Conservation (phyloP, 2,888 invertebrate genomes). For the Microchrysa polita region DNA sequence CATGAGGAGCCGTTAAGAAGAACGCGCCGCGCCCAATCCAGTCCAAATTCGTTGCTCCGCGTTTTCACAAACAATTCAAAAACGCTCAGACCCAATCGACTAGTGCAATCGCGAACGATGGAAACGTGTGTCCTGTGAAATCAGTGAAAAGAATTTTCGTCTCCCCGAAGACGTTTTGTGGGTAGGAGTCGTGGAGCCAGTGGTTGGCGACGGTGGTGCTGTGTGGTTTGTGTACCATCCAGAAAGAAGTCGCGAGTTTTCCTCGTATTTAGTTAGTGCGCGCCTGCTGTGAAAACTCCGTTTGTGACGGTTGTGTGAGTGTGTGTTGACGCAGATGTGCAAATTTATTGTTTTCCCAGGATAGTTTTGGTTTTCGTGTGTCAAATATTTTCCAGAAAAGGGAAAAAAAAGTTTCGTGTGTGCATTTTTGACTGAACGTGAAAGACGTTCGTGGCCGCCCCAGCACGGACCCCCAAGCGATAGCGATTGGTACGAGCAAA, state of each 20-base stretch:
- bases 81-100: constrained; percentile 23
- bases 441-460: background rate
- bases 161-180: too few species aligned
- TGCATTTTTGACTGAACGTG: background rate
- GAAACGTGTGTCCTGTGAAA: constrained; percentile 1
- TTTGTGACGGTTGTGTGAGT: constrained; percentile 9
- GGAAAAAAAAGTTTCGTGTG: too few species aligned
- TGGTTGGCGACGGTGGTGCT: background rate
- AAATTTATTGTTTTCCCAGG: background rate
- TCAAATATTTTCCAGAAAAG: too few species aligned
- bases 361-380: constrained; percentile 2
- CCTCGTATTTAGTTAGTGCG: constrained; percentile 32
- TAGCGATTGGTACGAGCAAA: background rate
- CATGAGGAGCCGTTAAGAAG: constrained; percentile 17
- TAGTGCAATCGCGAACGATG: constrained; percentile 1
- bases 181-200: background rate
- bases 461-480: background rate
- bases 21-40: constrained; percentile 41
- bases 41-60: constrained; percentile 30
- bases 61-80: constrained; percentile 31
- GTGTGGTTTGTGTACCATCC: constrained; percentile 23
- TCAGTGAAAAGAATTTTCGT: background rate
- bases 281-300: constrained; percentile 28
- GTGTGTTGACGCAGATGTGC: constrained; percentile 32
- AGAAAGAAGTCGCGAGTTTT: constrained; percentile 12